Conservation (phyloP, 2,113 vertebrate genomes). For the Chionis minor region DNA sequence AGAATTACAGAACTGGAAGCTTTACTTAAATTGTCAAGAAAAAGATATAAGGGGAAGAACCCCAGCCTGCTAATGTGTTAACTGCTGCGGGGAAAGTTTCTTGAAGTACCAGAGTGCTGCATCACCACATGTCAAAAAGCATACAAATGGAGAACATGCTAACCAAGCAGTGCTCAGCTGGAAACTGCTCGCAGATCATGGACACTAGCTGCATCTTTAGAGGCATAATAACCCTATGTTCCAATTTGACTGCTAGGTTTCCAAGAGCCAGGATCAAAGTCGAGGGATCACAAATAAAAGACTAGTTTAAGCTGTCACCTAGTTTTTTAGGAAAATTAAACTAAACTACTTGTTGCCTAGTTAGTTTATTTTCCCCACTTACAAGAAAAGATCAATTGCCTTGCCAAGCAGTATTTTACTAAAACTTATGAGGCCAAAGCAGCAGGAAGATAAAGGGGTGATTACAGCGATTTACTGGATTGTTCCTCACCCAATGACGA, state of each 20-base stretch:
- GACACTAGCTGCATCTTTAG: background rate
- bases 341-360: background rate
- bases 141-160: background rate
- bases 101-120: background rate
- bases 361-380: background rate
- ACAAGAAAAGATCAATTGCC: background rate
- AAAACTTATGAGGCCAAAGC: background rate
- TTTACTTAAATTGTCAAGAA: background rate
- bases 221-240: background rate
- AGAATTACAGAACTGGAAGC: background rate
- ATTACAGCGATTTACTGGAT: background rate
- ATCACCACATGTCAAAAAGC: background rate
- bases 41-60: background rate
- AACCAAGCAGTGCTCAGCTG: background rate
- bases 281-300: background rate
- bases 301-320: background rate
- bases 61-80: background rate
- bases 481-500: background rate
- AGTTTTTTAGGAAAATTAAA: background rate
- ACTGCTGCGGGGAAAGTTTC: background rate
- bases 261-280: background rate
- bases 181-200: background rate
- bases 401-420: background rate
- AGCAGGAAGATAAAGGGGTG: background rate
- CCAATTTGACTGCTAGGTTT: background rate